Conservation (phyloP, 2,888 invertebrate genomes). For the Melanostoma scalare region DNA sequence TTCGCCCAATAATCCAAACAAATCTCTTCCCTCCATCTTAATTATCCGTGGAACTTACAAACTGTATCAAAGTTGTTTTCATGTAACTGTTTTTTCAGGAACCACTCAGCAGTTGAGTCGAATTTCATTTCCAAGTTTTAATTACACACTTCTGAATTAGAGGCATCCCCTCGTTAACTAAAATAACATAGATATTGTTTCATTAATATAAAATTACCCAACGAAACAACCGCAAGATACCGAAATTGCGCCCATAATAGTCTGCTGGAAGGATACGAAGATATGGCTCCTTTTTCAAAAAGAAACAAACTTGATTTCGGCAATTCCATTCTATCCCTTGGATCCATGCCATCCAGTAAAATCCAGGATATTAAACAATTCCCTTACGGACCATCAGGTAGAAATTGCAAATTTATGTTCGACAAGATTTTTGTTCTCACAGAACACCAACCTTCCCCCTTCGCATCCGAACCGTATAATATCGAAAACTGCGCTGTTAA, state of each 20-base stretch:
- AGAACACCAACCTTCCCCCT: background rate
- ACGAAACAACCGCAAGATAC: conserved; percentile 39
- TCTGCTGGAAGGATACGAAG: conserved; percentile 15
- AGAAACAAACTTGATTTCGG: conserved; percentile 10
- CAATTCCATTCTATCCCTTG: background rate
- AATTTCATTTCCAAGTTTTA: conserved; percentile 28
- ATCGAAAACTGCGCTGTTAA: conserved; percentile 7
- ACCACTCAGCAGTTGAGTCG: conserved; percentile 8
- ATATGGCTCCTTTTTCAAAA: background rate
- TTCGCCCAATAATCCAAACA: conserved; percentile 2
- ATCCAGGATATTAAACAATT: conserved; percentile 45
- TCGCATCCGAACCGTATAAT: background rate
- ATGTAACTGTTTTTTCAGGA: conserved; percentile 16
- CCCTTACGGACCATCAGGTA: conserved; percentile 44
- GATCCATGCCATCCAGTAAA: conserved; percentile 20
- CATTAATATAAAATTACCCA: conserved; percentile 56
- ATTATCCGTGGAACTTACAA: conserved; percentile 28
- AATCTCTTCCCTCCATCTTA: conserved; percentile 17
- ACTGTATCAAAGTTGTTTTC: conserved; percentile 4
- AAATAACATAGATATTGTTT: conserved; percentile 57
- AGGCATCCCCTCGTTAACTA: conserved; percentile 32
- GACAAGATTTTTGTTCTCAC: background rate
- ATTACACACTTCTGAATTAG: conserved; percentile 49
- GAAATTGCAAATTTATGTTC: conserved; percentile 46
- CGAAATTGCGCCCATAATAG: conserved; percentile 18